Evolutionary conservation across 2,113 vertebrate genomes (phyloP).

Genomic region (Platanista minor): DNA sequence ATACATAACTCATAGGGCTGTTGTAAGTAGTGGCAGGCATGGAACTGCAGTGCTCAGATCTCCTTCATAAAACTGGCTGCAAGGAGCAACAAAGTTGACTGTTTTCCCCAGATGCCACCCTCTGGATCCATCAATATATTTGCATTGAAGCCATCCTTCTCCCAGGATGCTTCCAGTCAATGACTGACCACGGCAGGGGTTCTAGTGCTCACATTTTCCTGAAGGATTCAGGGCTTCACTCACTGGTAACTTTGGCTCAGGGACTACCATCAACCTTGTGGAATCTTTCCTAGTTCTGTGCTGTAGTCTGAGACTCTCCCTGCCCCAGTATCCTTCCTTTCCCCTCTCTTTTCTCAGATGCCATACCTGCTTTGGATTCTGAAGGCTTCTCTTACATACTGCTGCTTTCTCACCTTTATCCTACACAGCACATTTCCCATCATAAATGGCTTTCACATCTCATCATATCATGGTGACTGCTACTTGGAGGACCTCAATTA

Average conservation of each 20-base stretch:
- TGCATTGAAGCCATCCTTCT: not conserved
- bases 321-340: not conserved
- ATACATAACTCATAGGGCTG: not conserved
- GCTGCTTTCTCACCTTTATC: not conserved
- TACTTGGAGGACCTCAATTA: not conserved
- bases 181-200: not conserved
- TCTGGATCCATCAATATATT: not conserved
- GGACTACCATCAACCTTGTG: rapidly evolving
- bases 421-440: not conserved
- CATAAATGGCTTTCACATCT: not conserved
- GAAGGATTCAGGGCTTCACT: not conserved
- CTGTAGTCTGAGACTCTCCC: not conserved
- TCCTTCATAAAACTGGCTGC: not conserved
- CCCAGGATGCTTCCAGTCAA: not conserved
- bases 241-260: not conserved
- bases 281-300: not conserved
- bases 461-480: not conserved
- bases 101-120: too few relatives aligned
- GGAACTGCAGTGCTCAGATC: not conserved
- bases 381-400: not conserved
- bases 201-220: rapidly evolving
- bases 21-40: not conserved
- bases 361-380: too few relatives aligned
- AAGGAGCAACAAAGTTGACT: not conserved
- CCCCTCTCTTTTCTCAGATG: not conserved